A percentile compares a stretch with the other conserved stretches of the same genome.
These are phyloP conservation scores for Drosophila hydei DNA, from an alignment of 1,140 invertebrate species.

Conservation along the genomic window DNA sequence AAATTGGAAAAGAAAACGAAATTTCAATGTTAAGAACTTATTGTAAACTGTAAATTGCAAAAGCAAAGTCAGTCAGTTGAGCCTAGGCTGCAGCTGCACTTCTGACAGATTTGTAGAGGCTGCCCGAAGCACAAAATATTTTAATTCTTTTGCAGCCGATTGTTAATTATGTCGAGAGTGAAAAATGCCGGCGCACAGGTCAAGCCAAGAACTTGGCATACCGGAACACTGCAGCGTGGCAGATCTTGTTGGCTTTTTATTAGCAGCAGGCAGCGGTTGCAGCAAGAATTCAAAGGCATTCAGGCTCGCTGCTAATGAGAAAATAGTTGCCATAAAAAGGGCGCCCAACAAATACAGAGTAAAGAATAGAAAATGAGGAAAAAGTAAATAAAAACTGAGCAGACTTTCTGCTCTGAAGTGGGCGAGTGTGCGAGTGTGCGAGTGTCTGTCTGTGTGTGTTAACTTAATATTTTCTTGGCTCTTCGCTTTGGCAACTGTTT, in stretches of 20 bases:
- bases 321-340: constrained; percentile 23
- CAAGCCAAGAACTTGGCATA: too few relatives aligned
- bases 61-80: too few relatives aligned
- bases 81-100: too few relatives aligned
- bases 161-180: too few relatives aligned
- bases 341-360: background rate
- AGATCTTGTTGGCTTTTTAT: background rate
- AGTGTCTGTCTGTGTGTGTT: constrained; percentile 17
- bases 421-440: background rate
- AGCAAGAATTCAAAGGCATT: background rate
- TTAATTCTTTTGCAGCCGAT: too few relatives aligned
- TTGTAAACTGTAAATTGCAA: too few relatives aligned
- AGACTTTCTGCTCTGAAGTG: constrained; percentile 1
- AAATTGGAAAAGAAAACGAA: too few relatives aligned
- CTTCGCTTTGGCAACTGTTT: constrained; percentile 11
- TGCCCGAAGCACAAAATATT: too few relatives aligned
- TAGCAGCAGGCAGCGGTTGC: background rate
- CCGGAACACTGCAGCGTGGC: too few relatives aligned
- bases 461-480: constrained; percentile 42
- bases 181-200: too few relatives aligned
- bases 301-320: constrained; percentile 26
- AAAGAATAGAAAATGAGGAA: background rate
- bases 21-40: too few relatives aligned
- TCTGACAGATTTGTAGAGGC: too few relatives aligned
- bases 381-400: background rate